phyloP scores from a whole-genome alignment of 92 coral and sea anemone genomes.

The Zoanthus solanderi region DNA sequence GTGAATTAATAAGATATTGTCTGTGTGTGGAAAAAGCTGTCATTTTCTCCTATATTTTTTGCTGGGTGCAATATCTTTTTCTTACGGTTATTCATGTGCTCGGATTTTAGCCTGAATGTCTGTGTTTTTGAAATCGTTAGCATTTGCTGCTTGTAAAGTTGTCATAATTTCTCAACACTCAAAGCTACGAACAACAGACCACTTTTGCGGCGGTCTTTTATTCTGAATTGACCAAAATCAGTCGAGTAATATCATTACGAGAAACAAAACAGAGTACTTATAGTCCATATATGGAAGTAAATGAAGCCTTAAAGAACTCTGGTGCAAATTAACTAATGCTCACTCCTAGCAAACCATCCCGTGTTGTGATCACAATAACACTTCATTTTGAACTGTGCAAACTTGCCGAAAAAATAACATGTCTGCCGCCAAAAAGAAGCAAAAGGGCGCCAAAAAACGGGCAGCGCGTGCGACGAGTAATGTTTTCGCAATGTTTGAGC shows the following conservation, averaged over 20 bases:
- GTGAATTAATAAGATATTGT: conserved; percentile 28
- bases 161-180: not conserved
- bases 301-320: conserved; percentile 20
- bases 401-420: not conserved
- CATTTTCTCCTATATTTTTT: conserved; percentile 14
- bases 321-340: conserved; percentile 5
- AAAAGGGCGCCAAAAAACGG: conserved; percentile 92
- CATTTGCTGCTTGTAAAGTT: conserved; percentile 11
- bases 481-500: conserved; percentile 99
- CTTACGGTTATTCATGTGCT: not conserved
- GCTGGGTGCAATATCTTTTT: conserved; percentile 36
- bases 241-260: conserved; percentile 32
- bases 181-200: conserved; percentile 37
- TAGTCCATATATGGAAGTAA: conserved; percentile 39
- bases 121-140: not conserved
- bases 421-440: conserved; percentile 73
- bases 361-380: not conserved
- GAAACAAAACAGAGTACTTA: conserved; percentile 24
- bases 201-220: conserved; percentile 37
- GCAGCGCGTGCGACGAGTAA: conserved; percentile 95
- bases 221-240: conserved; percentile 39
- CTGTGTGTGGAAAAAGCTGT: conserved; percentile 9
- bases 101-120: not conserved
- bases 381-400: not conserved
- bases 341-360: conserved; percentile 32